These are phyloP conservation scores for Orgyia antiqua DNA, from an alignment of 2,888 invertebrate species.

Conservation along the genomic window DNA sequence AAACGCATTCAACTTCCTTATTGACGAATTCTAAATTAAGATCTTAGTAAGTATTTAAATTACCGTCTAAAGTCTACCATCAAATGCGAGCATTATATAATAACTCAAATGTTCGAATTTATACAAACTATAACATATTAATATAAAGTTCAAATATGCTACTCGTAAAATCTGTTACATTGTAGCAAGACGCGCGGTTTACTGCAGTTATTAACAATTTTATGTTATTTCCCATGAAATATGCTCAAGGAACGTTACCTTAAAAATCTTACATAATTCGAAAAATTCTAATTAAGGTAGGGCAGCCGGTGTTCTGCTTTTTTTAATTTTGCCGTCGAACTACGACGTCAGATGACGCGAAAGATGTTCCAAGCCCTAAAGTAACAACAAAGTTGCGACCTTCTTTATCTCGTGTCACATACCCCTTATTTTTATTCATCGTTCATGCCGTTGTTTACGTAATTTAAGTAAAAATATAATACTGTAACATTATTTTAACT, in stretches of 20 bases:
- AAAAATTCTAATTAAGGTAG: conserved; percentile 71
- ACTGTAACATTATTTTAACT: too few species aligned
- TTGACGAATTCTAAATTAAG: too few species aligned
- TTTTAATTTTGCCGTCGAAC: conserved; percentile 67
- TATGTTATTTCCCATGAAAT: conserved; percentile 31
- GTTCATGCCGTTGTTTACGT: conserved; percentile 18
- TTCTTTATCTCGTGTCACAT: conserved; percentile 39
- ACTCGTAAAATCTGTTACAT: conserved; percentile 15
- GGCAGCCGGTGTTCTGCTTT: conserved; percentile 61
- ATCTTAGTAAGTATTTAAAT: too few species aligned
- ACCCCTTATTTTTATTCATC: conserved; percentile 28
- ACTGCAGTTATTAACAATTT: conserved; percentile 40
- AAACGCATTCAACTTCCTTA: too few species aligned
- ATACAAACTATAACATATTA: conserved; percentile 2
- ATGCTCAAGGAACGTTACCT: conserved; percentile 33
- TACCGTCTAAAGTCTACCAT: too few species aligned
- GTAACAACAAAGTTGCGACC: conserved; percentile 47
- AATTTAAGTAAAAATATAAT: too few species aligned
- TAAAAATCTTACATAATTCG: conserved; percentile 60
- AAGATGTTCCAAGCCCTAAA: conserved; percentile 49
- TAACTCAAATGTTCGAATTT: neutral
- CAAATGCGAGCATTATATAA: too few species aligned
- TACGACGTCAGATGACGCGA: conserved; percentile 60
- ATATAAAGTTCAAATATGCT: conserved; percentile 1
- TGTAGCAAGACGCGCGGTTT: conserved; percentile 17